Conservation (phyloP, 2,113 vertebrate genomes). For the Syngnathus typhle region DNA sequence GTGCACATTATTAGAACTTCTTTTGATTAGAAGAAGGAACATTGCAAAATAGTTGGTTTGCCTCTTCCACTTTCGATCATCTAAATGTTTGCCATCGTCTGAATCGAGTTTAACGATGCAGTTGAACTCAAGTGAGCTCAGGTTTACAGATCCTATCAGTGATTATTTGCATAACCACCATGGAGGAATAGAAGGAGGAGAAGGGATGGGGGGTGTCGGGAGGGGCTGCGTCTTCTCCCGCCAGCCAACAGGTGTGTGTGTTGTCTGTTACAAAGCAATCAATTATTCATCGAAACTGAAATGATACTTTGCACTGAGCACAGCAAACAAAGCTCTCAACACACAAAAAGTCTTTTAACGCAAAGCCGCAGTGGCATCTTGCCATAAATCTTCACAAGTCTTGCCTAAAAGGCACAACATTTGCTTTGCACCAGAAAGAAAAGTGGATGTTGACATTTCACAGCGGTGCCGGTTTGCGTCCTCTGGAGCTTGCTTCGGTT, state of each 20-base stretch:
- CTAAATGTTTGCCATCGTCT: neutral
- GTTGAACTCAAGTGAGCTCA: neutral
- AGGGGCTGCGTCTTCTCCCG: neutral
- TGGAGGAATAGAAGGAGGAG: neutral
- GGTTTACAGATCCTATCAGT: slow-evolving; percentile 12
- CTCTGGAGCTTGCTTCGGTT: slow-evolving; percentile 10
- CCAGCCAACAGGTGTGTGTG: slow-evolving; percentile 49
- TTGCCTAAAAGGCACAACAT: slow-evolving; percentile 10
- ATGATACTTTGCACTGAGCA: slow-evolving; percentile 18
- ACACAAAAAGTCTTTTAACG: neutral
- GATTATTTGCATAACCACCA: slow-evolving; percentile 43
- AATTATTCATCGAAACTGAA: slow-evolving; percentile 40
- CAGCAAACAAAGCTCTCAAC: slow-evolving; percentile 16
- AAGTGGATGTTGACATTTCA: slow-evolving; percentile 2
- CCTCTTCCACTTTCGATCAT: neutral
- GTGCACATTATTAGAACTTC: neutral
- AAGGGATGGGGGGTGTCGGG: neutral
- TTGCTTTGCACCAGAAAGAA: slow-evolving; percentile 4
- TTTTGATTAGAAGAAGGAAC: neutral
- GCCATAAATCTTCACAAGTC: neutral
- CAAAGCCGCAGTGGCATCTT: slow-evolving; percentile 23
- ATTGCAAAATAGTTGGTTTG: neutral
- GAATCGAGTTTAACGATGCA: slow-evolving; percentile 19
- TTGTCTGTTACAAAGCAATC: slow-evolving; percentile 9
- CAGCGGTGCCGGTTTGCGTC: slow-evolving; percentile 15